Percentiles rank a stretch among this genome's conserved stretches.
phyloP scores from a whole-genome alignment of 2,113 vertebrate species.

The Ammodytes marinus region DNA sequence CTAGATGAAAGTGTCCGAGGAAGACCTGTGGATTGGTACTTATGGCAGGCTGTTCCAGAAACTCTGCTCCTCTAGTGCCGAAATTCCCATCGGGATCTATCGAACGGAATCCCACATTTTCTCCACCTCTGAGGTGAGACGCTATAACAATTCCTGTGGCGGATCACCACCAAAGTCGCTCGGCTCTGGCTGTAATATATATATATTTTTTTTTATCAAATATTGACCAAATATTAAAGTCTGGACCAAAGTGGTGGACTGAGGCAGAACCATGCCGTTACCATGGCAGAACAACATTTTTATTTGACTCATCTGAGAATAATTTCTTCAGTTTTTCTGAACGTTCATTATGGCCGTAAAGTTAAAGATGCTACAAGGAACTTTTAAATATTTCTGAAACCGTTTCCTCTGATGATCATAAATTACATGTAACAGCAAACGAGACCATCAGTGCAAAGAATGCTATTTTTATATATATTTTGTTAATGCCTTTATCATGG shows the following conservation, averaged over 20 bases:
- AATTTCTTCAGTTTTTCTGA: neutral
- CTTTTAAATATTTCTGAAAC: too few relatives aligned
- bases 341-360: neutral
- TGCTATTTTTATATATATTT: too few relatives aligned
- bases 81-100: slow-evolving; percentile 95
- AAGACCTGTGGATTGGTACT: slow-evolving; percentile 94
- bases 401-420: too few relatives aligned
- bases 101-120: slow-evolving; percentile 93
- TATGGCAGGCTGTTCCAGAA: slow-evolving; percentile 97
- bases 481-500: too few relatives aligned
- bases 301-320: too few relatives aligned
- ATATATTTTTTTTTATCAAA: neutral
- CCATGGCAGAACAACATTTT: neutral
- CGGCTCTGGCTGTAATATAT: too few relatives aligned
- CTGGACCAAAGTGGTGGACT: neutral
- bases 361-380: too few relatives aligned
- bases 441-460: too few relatives aligned
- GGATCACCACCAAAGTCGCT: too few relatives aligned
- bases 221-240: neutral
- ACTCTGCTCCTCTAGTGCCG: slow-evolving; percentile 93
- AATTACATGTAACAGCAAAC: too few relatives aligned
- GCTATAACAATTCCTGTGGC: too few relatives aligned
- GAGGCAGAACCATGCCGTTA: neutral
- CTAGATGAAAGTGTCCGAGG: slow-evolving; percentile 94
- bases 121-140: slow-evolving; percentile 88